Evolutionary conservation across 2,797 vertebrate species (phyloP).

Genomic region (Parambassis ranga): DNA sequence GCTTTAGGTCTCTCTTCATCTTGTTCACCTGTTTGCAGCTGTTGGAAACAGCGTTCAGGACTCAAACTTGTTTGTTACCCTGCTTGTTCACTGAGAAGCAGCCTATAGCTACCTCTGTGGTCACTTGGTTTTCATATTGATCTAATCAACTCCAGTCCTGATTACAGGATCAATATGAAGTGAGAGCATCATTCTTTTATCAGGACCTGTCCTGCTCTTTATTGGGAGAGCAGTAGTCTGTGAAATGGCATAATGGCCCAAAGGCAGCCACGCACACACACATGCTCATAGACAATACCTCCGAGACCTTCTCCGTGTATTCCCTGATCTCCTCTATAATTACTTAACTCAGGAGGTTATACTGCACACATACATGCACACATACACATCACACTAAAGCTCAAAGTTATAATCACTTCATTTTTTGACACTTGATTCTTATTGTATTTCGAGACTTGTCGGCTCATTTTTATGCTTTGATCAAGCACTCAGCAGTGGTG

Average conservation of each 20-base stretch:
- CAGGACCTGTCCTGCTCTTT: conserved; percentile 53
- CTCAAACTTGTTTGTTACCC: not conserved
- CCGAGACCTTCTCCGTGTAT: conserved; percentile 10
- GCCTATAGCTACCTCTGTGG: conserved; percentile 13
- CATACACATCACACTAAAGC: conserved; percentile 5
- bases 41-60: not conserved
- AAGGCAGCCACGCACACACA: conserved; percentile 20
- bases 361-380: not conserved
- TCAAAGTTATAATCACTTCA: conserved; percentile 8
- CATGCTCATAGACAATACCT: conserved; percentile 4
- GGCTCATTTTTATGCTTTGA: conserved; percentile 31
- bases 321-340: conserved; percentile 37
- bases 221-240: conserved; percentile 62
- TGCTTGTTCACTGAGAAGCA: not conserved
- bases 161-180: conserved; percentile 66
- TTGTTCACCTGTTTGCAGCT: not conserved
- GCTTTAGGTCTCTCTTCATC: not conserved
- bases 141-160: conserved; percentile 11
- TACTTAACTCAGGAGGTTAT: conserved; percentile 36
- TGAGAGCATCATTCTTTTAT: conserved; percentile 62
- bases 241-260: conserved; percentile 63
- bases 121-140: conserved; percentile 36
- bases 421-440: conserved; percentile 16
- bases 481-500: conserved; percentile 46
- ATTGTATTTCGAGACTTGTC: conserved; percentile 38